Conservation (phyloP, 2,797 vertebrate species). For the Octomys mimax region DNA sequence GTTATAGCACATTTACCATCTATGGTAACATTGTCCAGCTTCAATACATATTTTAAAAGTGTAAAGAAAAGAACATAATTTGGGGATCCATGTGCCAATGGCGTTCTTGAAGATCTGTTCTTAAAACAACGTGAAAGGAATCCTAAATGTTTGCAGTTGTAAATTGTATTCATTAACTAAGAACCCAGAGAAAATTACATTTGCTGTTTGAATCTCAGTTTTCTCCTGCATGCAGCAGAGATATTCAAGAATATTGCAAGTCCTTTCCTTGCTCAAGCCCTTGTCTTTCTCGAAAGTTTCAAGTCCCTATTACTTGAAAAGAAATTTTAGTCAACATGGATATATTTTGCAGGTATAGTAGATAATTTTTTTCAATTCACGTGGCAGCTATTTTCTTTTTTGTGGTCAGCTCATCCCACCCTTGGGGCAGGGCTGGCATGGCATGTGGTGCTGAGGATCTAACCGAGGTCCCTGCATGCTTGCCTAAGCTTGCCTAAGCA, state of each 20-base stretch:
- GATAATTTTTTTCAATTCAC: too few relatives aligned
- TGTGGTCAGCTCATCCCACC: too few relatives aligned
- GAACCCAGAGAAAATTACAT: not conserved
- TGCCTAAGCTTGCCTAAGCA: too few relatives aligned
- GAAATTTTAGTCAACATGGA: not conserved
- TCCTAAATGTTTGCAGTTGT: not conserved
- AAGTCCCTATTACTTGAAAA: not conserved
- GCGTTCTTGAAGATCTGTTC: not conserved
- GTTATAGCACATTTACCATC: not conserved
- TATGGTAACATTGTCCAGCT: conserved; percentile 57
- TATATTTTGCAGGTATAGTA: too few relatives aligned
- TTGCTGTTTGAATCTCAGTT: conserved; percentile 8
- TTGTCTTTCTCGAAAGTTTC: conserved; percentile 29
- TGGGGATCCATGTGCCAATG: not conserved
- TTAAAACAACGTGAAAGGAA: conserved; percentile 35
- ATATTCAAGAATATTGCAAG: conserved; percentile 11
- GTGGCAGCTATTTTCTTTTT: too few relatives aligned
- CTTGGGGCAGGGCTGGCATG: too few relatives aligned
- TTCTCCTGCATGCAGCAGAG: conserved; percentile 18
- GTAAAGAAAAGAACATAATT: conserved; percentile 27
- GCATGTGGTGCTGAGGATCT: too few relatives aligned
- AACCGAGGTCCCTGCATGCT: too few relatives aligned
- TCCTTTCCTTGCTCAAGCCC: conserved; percentile 9
- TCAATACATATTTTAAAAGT: conserved; percentile 44
- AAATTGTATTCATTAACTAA: conserved; percentile 30